phyloP scores from a whole-genome alignment of 2,113 vertebrate genomes.

The Phyllostomus discolor region DNA sequence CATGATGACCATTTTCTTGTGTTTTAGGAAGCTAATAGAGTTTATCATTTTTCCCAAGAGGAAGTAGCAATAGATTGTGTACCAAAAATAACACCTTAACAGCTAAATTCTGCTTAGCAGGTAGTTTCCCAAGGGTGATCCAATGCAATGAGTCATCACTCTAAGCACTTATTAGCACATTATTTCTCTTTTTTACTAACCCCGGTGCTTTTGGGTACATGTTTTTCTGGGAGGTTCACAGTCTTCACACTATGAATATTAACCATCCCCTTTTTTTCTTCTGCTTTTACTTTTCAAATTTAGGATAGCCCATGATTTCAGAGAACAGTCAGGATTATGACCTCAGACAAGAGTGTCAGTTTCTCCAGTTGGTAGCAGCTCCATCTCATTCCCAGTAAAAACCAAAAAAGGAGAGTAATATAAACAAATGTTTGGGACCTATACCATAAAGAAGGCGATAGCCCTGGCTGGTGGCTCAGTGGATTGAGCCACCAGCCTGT shows the following conservation, averaged over 20 bases:
- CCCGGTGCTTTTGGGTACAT: not conserved
- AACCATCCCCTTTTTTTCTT: conserved; percentile 21
- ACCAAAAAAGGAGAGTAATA: not conserved
- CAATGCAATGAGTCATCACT: conserved; percentile 57
- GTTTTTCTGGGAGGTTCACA: conserved; percentile 17
- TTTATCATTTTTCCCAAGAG: conserved; percentile 30
- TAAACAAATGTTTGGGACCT: not conserved
- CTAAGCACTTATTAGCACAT: not conserved
- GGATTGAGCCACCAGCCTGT: too few relatives aligned
- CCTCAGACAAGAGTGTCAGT: not conserved
- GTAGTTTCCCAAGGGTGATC: conserved; percentile 71
- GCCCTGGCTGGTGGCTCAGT: too few relatives aligned
- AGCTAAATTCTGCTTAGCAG: conserved; percentile 67
- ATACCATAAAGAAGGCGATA: not conserved
- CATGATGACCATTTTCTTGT: not conserved
- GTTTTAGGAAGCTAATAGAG: not conserved
- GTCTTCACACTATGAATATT: conserved; percentile 21
- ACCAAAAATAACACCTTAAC: conserved; percentile 62
- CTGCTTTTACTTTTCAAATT: not conserved
- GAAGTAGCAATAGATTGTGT: conserved; percentile 57
- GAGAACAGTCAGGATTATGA: not conserved
- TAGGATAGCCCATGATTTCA: not conserved
- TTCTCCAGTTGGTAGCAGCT: not conserved
- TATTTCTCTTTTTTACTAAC: conserved; percentile 59
- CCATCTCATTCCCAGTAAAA: not conserved